Evolutionary conservation across 2,797 vertebrate species (phyloP).

Genomic region (Tapirus indicus): DNA sequence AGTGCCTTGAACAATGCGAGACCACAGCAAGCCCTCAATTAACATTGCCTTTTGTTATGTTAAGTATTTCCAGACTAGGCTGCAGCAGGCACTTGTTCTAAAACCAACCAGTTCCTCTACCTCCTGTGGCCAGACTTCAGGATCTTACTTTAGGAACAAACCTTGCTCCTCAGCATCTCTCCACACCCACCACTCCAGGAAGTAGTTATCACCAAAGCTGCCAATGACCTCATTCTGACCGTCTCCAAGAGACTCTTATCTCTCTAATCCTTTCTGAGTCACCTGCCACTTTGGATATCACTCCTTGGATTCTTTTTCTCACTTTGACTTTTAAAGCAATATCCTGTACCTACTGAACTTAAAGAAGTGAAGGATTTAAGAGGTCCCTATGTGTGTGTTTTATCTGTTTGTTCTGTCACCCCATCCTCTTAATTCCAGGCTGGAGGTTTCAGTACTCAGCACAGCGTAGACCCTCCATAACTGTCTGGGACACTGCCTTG

Average conservation of each 20-base stretch:
- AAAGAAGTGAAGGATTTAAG: not conserved
- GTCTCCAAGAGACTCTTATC: not conserved
- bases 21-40: not conserved
- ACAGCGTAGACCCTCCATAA: not conserved
- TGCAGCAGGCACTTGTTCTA: not conserved
- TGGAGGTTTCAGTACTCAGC: not conserved
- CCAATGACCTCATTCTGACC: not conserved
- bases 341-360: not conserved
- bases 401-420: not conserved
- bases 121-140: not conserved
- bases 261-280: not conserved
- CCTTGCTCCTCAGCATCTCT: not conserved
- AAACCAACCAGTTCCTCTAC: not conserved
- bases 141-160: not conserved
- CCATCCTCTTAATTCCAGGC: too few relatives aligned
- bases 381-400: not conserved
- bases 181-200: not conserved
- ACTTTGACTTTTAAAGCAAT: not conserved
- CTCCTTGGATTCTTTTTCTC: not conserved
- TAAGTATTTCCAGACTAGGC: not conserved
- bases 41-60: not conserved
- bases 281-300: not conserved
- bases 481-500: too few relatives aligned
- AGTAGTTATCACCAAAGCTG: not conserved
- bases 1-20: not conserved